Percentiles rank a stretch among this genome's conserved stretches.
These are phyloP conservation scores for Hapalemur alaotrensis DNA, from an alignment of 2,797 vertebrate species.

Conservation along the genomic window DNA sequence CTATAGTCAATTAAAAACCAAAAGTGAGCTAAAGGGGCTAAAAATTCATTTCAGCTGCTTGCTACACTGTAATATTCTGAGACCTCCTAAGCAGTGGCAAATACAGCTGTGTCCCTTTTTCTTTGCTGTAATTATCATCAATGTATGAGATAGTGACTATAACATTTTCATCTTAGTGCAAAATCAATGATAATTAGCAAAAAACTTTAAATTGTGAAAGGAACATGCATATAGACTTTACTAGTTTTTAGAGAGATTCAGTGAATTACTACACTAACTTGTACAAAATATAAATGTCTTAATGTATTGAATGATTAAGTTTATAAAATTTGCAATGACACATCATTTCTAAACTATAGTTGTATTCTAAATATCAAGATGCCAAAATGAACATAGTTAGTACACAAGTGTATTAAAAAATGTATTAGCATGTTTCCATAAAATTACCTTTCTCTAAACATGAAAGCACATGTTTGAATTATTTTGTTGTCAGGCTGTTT, in stretches of 20 bases:
- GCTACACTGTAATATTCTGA: neutral
- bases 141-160: neutral
- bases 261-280: neutral
- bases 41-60: constrained; percentile 1
- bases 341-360: neutral
- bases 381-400: neutral
- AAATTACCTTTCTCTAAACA: neutral
- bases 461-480: neutral
- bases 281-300: neutral
- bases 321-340: neutral
- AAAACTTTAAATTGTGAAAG: neutral
- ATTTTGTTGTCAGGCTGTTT: neutral
- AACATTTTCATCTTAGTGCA: neutral
- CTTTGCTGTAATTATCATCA: neutral
- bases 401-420: neutral
- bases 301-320: neutral
- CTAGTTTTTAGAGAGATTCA: neutral
- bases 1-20: neutral
- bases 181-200: neutral
- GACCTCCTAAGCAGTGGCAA: neutral
- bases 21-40: neutral
- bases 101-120: neutral
- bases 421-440: neutral
- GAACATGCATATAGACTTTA: neutral
- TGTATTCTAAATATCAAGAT: neutral